Evolutionary conservation across 2,113 vertebrate genomes (phyloP).

Genomic region (Crypturellus undulatus): DNA sequence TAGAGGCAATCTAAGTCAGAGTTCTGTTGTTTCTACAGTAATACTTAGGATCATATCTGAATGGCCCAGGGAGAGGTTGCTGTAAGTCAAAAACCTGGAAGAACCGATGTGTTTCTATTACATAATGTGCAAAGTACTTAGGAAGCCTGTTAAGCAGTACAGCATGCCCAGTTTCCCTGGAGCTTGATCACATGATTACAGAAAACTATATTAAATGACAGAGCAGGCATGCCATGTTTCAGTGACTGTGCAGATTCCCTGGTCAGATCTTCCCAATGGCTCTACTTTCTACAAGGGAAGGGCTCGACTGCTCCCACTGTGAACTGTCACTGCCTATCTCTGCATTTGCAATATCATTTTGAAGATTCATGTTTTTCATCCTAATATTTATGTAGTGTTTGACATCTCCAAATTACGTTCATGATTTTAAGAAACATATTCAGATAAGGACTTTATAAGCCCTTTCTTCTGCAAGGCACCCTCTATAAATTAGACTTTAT

Average conservation of each 20-base stretch:
- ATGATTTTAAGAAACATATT: neutral
- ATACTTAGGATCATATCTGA: neutral
- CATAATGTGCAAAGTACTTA: accelerated
- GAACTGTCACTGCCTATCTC: neutral
- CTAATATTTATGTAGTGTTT: slow-evolving; percentile 5
- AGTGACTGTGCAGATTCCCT: slow-evolving; percentile 2
- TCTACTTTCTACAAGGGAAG: neutral
- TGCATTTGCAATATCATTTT: neutral
- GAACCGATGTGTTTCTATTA: neutral
- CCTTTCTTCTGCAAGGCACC: neutral
- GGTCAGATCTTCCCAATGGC: neutral
- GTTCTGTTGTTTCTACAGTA: neutral
- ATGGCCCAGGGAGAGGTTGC: neutral
- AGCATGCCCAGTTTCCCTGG: neutral
- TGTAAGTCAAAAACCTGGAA: neutral
- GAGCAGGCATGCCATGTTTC: neutral
- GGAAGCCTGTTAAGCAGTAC: neutral
- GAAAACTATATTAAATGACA: neutral
- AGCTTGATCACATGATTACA: slow-evolving; percentile 2
- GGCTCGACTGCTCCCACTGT: neutral
- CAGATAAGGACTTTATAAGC: neutral
- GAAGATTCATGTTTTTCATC: neutral
- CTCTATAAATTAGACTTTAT: neutral
- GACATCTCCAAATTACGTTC: slow-evolving; percentile 1
- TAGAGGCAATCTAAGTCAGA: neutral